Percentiles rank a stretch among this genome's conserved stretches.
Conservation (phyloP, 1,140 invertebrate genomes). For the Oryzaephilus surinamensis region DNA sequence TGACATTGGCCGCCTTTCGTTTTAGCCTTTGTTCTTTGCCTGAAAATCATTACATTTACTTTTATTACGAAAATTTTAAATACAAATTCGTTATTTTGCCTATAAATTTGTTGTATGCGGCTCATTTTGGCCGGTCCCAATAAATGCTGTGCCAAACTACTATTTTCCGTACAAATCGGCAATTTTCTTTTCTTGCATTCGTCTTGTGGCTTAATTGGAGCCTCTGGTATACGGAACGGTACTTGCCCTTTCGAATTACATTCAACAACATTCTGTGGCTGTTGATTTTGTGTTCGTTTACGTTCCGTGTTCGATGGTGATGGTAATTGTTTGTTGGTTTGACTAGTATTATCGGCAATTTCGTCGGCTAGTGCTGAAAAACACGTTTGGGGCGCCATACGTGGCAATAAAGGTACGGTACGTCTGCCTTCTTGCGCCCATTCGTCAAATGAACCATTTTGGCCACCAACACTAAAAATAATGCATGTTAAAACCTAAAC, state of each 20-base stretch:
- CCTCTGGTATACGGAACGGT: constrained; percentile 17
- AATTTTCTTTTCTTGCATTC: constrained; percentile 29
- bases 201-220: constrained; percentile 24
- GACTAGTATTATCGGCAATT: constrained; percentile 41
- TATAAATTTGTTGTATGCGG: constrained; percentile 35
- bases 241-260: no score
- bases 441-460: constrained; percentile 61
- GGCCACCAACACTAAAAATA: constrained; percentile 59
- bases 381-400: constrained; percentile 69
- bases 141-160: constrained; percentile 27
- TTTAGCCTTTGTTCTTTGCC: constrained; percentile 5
- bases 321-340: constrained; percentile 38
- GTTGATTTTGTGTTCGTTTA: constrained; percentile 15
- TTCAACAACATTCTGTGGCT: background rate
- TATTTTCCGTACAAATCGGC: constrained; percentile 20
- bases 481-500: background rate
- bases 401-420: constrained; percentile 66
- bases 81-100: constrained; percentile 19
- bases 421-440: constrained; percentile 81
- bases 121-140: constrained; percentile 27
- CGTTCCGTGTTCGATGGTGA: constrained; percentile 31
- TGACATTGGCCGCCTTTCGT: no score
- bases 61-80: constrained; percentile 3
- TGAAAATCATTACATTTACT: background rate
- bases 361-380: constrained; percentile 76